These are phyloP conservation scores for Mohoua ochrocephala DNA, from an alignment of 2,113 vertebrate genomes.

Conservation along the genomic window DNA sequence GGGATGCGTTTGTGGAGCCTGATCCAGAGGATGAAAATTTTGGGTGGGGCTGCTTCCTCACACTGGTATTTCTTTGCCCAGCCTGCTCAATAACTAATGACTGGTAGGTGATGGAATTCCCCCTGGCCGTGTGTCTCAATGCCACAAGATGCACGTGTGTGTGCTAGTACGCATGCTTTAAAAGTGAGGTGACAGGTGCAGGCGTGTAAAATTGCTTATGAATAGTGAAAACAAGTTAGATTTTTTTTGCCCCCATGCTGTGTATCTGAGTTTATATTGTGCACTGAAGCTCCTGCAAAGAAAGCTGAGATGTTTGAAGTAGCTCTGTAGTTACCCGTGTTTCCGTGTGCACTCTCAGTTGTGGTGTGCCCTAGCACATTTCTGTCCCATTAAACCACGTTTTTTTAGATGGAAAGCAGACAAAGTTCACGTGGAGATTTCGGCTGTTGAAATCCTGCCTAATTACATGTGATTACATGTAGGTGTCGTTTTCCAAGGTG, in stretches of 20 bases:
- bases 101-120: neutral
- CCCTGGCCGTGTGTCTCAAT: neutral
- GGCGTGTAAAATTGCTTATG: neutral
- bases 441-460: neutral
- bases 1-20: neutral
- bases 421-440: neutral
- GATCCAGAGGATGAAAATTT: neutral
- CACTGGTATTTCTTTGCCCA: neutral
- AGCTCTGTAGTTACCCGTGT: neutral
- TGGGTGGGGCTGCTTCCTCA: neutral
- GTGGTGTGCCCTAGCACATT: neutral
- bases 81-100: neutral
- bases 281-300: neutral
- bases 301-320: neutral
- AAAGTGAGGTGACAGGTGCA: neutral
- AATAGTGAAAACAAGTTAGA: neutral
- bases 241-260: neutral
- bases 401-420: neutral
- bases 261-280: neutral
- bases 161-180: neutral
- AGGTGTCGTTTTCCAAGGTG: neutral
- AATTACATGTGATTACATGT: neutral
- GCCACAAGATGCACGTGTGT: neutral
- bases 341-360: fast-evolving
- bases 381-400: neutral